Percentiles rank a stretch among this genome's conserved stretches.
phyloP scores from a whole-genome alignment of 2,888 invertebrate genomes.

The Ormyrus rosae region DNA sequence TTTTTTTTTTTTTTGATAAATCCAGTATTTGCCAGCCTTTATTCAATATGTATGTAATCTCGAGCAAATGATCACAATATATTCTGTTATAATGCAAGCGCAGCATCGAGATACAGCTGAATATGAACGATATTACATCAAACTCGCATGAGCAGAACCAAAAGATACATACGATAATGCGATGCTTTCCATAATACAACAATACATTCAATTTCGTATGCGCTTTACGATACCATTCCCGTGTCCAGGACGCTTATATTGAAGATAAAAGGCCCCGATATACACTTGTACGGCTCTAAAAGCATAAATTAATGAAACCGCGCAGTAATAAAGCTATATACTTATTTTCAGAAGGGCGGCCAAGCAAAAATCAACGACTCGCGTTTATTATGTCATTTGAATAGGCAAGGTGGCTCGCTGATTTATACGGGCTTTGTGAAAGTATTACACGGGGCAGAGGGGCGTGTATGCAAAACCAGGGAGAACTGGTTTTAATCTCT shows the following conservation, averaged over 20 bases:
- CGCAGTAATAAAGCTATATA: neutral
- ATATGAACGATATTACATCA: conserved; percentile 24
- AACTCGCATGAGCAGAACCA: neutral
- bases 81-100: neutral
- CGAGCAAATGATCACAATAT: neutral
- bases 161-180: conserved; percentile 9
- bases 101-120: neutral
- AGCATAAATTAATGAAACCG: conserved; percentile 8
- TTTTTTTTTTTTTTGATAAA: neutral
- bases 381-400: conserved; percentile 15
- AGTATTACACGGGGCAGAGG: neutral
- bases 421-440: conserved; percentile 30
- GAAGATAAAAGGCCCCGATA: neutral
- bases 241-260: conserved; percentile 6
- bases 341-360: neutral
- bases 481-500: conserved; percentile 35
- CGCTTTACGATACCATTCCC: neutral
- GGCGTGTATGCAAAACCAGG: conserved; percentile 2
- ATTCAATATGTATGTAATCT: neutral
- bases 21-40: neutral
- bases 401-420: conserved; percentile 2
- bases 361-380: neutral
- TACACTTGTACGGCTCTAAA: neutral
- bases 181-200: conserved; percentile 22
- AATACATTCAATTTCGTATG: neutral